Percentiles rank a stretch among this genome's conserved stretches.
Conservation (phyloP, 2,888 invertebrate species). For the Xestia xanthographa region DNA sequence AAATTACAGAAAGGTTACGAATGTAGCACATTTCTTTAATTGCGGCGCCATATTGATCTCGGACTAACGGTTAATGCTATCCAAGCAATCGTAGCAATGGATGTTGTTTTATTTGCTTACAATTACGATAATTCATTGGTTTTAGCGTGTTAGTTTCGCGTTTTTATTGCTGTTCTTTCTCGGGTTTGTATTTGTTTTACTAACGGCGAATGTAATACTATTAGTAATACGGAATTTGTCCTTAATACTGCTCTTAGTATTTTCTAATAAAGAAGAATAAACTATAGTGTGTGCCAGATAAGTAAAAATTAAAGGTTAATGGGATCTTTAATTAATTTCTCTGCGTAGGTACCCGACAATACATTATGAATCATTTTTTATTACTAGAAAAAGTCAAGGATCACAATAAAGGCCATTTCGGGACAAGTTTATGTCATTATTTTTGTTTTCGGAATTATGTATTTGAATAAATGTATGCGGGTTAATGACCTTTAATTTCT, state of each 20-base stretch:
- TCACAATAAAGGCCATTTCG: too few relatives aligned
- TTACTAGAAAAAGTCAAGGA: too few relatives aligned
- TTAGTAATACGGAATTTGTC: not conserved
- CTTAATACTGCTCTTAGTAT: not conserved
- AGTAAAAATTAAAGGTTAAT: too few relatives aligned
- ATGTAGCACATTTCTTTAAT: slow-evolving; percentile 63
- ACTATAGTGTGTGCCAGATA: too few relatives aligned
- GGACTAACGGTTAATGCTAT: slow-evolving; percentile 31
- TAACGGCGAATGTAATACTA: not conserved
- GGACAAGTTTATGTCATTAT: too few relatives aligned
- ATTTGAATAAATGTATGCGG: too few relatives aligned
- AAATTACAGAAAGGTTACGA: slow-evolving; percentile 45
- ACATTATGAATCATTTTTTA: too few relatives aligned
- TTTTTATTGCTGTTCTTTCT: slow-evolving; percentile 6
- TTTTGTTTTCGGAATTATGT: too few relatives aligned
- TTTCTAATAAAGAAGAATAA: not conserved
- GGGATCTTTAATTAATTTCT: too few relatives aligned
- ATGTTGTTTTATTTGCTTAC: slow-evolving; percentile 38
- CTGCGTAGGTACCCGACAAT: too few relatives aligned
- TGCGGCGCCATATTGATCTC: slow-evolving; percentile 53
- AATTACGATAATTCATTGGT: slow-evolving; percentile 47
- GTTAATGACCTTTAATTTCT: too few relatives aligned
- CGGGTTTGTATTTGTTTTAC: not conserved
- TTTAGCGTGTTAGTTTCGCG: slow-evolving; percentile 9
- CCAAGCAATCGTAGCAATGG: slow-evolving; percentile 28